Percentiles rank a stretch among this genome's conserved stretches.
Evolutionary conservation across 2,797 vertebrate genomes (phyloP).

Genomic region (Acomys russatus): DNA sequence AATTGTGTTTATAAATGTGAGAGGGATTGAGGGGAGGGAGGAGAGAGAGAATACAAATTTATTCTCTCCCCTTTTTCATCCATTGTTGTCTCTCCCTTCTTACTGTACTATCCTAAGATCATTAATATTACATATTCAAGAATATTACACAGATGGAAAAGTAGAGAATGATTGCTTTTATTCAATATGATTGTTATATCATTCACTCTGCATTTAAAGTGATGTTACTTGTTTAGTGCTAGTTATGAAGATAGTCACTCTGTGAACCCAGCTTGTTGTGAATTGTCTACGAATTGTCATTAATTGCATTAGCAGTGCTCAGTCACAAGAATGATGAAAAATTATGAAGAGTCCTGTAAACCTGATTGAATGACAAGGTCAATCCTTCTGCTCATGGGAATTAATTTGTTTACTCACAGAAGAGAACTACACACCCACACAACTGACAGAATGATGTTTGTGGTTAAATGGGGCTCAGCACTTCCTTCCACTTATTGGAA

Average conservation of each 20-base stretch:
- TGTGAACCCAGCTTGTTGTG: background rate
- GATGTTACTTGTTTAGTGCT: background rate
- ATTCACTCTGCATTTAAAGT: background rate
- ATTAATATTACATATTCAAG: background rate
- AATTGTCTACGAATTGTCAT: background rate
- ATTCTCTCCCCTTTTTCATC: background rate
- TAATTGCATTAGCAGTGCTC: background rate
- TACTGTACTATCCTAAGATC: background rate
- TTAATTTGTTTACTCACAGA: background rate
- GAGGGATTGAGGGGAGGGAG: background rate
- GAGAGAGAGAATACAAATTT: background rate
- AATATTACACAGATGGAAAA: background rate
- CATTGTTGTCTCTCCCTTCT: no score
- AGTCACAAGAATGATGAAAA: conserved; percentile 23
- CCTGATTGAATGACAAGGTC: conserved; percentile 23
- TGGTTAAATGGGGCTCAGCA: background rate
- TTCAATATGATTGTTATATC: background rate
- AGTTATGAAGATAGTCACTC: background rate
- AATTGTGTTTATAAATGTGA: background rate
- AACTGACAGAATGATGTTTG: background rate
- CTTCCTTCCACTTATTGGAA: background rate
- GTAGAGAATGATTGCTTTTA: background rate
- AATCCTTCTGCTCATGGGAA: conserved; percentile 4
- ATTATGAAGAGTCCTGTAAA: background rate
- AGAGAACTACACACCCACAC: background rate